phyloP scores from a whole-genome alignment of 2,797 vertebrate species.

The Labeo calbasu region DNA sequence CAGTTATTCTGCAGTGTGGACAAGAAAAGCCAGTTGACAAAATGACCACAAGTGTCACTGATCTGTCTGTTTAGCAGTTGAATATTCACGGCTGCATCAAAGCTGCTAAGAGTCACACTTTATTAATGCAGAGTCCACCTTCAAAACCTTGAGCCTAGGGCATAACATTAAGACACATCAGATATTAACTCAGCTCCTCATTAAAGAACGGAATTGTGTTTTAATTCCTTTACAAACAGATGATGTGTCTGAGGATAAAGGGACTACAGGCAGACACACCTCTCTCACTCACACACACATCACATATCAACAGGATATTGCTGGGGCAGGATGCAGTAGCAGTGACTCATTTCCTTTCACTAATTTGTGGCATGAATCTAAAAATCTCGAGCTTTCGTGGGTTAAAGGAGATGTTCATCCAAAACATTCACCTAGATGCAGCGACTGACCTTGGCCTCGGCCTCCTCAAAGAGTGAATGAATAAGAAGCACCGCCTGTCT shows the following conservation, averaged over 20 bases:
- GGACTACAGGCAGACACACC: conserved; percentile 15
- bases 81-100: conserved; percentile 30
- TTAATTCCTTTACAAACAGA: conserved; percentile 18
- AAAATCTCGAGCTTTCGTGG: conserved; percentile 46
- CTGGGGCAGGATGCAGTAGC: conserved; percentile 58
- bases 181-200: background rate
- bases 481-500: background rate
- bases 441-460: conserved; percentile 27
- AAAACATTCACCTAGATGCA: conserved; percentile 19
- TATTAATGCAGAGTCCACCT: conserved; percentile 20
- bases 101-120: conserved; percentile 33
- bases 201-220: background rate
- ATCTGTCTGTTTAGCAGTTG: conserved; percentile 24
- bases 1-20: background rate
- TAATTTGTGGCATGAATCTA: conserved; percentile 54
- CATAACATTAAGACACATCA: background rate
- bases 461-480: conserved; percentile 6
- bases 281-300: background rate
- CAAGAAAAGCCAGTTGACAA: background rate
- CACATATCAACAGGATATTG: conserved; percentile 58
- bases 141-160: background rate
- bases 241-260: conserved; percentile 1
- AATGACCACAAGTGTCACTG: conserved; percentile 13
- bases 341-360: conserved; percentile 60
- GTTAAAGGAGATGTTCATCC: conserved; percentile 35